A percentile compares a stretch with the other conserved stretches of the same genome.
Conservation (phyloP, 2,888 invertebrate species). For the Graphium colonna region DNA sequence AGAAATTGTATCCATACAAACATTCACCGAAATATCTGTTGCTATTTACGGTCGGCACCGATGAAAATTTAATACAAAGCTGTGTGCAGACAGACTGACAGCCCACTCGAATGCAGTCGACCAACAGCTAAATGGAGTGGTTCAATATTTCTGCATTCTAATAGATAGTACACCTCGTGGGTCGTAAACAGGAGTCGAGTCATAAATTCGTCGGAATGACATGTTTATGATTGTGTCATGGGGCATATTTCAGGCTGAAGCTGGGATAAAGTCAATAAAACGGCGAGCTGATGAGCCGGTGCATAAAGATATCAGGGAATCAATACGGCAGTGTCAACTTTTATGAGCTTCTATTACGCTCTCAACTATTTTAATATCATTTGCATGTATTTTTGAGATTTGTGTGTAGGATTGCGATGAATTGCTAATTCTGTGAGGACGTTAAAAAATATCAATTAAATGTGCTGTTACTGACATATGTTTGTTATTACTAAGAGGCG, state of each 20-base stretch:
- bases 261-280: conserved; percentile 42
- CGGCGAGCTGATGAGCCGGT: conserved; percentile 44
- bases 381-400: background rate
- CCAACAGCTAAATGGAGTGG: background rate
- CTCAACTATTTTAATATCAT: no score
- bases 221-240: conserved; percentile 44
- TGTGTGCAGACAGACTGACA: background rate
- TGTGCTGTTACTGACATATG: no score
- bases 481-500: no score
- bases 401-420: no score
- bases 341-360: conserved; percentile 47
- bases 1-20: no score
- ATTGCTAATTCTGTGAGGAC: no score
- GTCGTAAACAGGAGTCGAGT: conserved; percentile 38
- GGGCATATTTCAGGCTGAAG: conserved; percentile 21
- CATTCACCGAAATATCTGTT: no score
- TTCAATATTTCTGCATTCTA: conserved; percentile 23
- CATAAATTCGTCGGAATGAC: conserved; percentile 39
- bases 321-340: conserved; percentile 40
- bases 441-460: no score
- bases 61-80: background rate
- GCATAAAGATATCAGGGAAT: conserved; percentile 47
- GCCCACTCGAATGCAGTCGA: background rate
- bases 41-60: no score
- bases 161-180: conserved; percentile 11